phyloP scores from a whole-genome alignment of 2,797 vertebrate genomes.

The Orestias chungarensis region DNA sequence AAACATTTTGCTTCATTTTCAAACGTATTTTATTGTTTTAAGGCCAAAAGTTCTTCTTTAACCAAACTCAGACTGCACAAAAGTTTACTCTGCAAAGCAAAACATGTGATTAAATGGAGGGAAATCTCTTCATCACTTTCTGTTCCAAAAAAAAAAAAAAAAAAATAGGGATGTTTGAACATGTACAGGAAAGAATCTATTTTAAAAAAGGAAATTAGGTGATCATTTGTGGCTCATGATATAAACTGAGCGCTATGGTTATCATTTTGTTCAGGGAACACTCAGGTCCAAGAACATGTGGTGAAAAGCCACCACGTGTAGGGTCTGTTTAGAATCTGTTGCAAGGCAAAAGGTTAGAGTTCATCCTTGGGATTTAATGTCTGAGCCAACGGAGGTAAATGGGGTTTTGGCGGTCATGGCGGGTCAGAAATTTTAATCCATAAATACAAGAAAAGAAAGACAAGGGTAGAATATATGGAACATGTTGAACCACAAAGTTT shows the following conservation, averaged over 20 bases:
- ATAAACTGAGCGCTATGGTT: constrained; percentile 23
- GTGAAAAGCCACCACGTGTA: constrained; percentile 57
- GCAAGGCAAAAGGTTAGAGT: constrained; percentile 63
- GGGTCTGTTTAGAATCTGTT: constrained; percentile 50
- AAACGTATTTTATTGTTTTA: neutral
- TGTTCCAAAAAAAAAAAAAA: neutral
- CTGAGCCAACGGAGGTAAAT: constrained; percentile 55
- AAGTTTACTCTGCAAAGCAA: constrained; percentile 10
- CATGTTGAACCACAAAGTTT: neutral
- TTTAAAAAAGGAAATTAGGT: constrained; percentile 23
- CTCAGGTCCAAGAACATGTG: constrained; percentile 56
- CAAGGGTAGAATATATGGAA: constrained; percentile 23
- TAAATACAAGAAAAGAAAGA: constrained; percentile 29
- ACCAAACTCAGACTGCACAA: constrained; percentile 6
- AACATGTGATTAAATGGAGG: constrained; percentile 10
- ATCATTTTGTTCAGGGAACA: constrained; percentile 47
- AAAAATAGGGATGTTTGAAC: constrained; percentile 7
- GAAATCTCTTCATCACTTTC: neutral
- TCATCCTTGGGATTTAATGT: constrained; percentile 46
- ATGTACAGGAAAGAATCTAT: constrained; percentile 27
- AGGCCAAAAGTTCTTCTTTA: neutral
- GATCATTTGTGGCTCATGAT: constrained; percentile 46
- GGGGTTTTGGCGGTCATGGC: constrained; percentile 31
- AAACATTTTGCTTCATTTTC: neutral
- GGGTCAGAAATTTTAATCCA: constrained; percentile 35